These are phyloP conservation scores for Alloscopus bannaensis DNA, from an alignment of 2,888 invertebrate species.

Conservation along the genomic window DNA sequence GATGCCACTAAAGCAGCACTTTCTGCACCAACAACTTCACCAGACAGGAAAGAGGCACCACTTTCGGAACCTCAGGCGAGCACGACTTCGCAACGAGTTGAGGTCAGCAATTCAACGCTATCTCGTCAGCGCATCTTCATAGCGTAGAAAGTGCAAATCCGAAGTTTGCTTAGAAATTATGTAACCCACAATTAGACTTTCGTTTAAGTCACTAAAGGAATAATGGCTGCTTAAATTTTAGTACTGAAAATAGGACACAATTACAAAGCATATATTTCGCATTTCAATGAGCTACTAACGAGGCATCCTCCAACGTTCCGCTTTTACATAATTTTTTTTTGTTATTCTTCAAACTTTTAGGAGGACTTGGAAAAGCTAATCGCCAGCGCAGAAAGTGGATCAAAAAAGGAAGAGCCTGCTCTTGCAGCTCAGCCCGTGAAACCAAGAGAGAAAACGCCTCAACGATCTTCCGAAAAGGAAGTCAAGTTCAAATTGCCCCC, in stretches of 20 bases:
- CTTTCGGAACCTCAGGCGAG: conserved; percentile 21
- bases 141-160: no score
- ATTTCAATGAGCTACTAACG: no score
- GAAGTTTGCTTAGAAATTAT: no score
- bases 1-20: conserved; percentile 75
- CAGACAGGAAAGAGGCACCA: conserved; percentile 29
- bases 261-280: no score
- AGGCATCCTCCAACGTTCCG: no score
- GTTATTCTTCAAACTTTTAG: no score
- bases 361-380: conserved; percentile 56
- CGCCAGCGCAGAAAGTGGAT: conserved; percentile 42
- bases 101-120: conserved; percentile 43
- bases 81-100: conserved; percentile 4
- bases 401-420: conserved; percentile 38
- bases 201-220: no score
- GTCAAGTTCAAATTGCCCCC: conserved; percentile 69
- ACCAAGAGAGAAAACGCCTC: conserved; percentile 23
- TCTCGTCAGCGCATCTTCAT: conserved; percentile 37
- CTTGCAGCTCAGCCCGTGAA: conserved; percentile 33
- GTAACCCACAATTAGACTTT: no score
- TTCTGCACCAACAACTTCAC: conserved; percentile 31
- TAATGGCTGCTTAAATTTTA: no score
- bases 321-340: no score
- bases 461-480: conserved; percentile 59
- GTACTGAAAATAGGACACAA: no score